Evolutionary conservation across 1,140 invertebrate genomes (phyloP).

Genomic region (Bombus confusus): DNA sequence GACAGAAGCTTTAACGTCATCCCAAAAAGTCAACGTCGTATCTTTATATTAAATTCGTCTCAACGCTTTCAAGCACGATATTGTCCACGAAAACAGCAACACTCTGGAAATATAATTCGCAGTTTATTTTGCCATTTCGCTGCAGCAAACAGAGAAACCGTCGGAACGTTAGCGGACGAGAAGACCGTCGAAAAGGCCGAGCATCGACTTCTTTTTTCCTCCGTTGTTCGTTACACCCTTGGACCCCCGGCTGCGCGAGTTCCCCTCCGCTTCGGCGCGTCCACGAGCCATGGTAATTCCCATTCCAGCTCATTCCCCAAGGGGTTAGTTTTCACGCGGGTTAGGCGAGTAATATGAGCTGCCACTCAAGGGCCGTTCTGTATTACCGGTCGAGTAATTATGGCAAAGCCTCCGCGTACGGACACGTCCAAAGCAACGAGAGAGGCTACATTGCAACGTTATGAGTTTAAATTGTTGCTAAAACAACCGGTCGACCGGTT

Average conservation of each 20-base stretch:
- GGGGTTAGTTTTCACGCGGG: slow-evolving; percentile 80
- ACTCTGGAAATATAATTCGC: neutral
- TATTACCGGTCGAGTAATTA: slow-evolving; percentile 80
- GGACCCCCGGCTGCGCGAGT: slow-evolving; percentile 10
- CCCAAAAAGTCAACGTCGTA: neutral
- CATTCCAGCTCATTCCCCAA: slow-evolving; percentile 69
- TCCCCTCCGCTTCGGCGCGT: slow-evolving; percentile 16
- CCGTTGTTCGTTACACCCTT: neutral
- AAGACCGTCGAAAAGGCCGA: slow-evolving; percentile 58
- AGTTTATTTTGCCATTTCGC: neutral
- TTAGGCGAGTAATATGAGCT: slow-evolving; percentile 80
- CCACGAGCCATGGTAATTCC: slow-evolving; percentile 62
- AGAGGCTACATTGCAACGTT: slow-evolving; percentile 67
- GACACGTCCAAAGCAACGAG: slow-evolving; percentile 53
- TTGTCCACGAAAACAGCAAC: neutral
- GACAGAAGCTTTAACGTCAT: too few relatives aligned
- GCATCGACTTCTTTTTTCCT: slow-evolving; percentile 45
- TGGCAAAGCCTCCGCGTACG: slow-evolving; percentile 66
- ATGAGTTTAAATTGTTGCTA: slow-evolving; percentile 71
- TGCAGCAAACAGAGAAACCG: slow-evolving; percentile 20
- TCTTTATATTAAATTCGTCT: neutral
- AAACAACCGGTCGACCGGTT: slow-evolving; percentile 43
- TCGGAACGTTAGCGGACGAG: slow-evolving; percentile 45
- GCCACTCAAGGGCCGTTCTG: slow-evolving; percentile 79
- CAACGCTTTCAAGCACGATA: neutral